Conservation (phyloP, 2,113 vertebrate species). For the Pogonocichla stellata region DNA sequence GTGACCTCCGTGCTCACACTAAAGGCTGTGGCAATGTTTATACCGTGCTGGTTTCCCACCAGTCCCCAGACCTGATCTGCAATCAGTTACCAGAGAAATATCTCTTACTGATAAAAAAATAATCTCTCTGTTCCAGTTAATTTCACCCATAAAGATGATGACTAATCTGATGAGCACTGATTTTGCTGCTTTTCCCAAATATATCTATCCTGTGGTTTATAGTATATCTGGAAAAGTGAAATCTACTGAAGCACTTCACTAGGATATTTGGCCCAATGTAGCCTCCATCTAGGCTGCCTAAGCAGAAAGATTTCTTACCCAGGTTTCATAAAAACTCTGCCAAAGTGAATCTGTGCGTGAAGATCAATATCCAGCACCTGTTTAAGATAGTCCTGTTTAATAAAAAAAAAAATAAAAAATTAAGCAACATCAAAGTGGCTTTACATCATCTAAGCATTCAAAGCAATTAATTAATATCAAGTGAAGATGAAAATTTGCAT, state of each 20-base stretch:
- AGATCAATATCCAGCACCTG: constrained; percentile 99
- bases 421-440: constrained; percentile 36
- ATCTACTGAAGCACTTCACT: neutral
- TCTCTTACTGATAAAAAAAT: neutral
- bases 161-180: neutral
- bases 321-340: constrained; percentile 99
- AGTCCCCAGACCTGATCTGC: neutral
- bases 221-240: neutral
- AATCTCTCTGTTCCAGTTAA: neutral
- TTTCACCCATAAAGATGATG: neutral
- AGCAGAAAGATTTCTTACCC: constrained; percentile 82
- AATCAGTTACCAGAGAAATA: neutral
- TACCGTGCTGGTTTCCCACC: neutral
- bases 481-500: constrained; percentile 2
- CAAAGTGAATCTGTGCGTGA: constrained; percentile 99
- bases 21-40: neutral
- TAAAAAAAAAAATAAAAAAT: constrained; percentile 33
- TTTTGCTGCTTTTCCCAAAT: neutral
- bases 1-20: neutral
- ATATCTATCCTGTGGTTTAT: neutral
- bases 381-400: constrained; percentile 96
- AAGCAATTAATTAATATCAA: constrained; percentile 18
- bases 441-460: constrained; percentile 21
- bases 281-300: neutral
- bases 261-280: neutral